Conservation (phyloP, 2,888 invertebrate species). For the Drosophila mayaguana region DNA sequence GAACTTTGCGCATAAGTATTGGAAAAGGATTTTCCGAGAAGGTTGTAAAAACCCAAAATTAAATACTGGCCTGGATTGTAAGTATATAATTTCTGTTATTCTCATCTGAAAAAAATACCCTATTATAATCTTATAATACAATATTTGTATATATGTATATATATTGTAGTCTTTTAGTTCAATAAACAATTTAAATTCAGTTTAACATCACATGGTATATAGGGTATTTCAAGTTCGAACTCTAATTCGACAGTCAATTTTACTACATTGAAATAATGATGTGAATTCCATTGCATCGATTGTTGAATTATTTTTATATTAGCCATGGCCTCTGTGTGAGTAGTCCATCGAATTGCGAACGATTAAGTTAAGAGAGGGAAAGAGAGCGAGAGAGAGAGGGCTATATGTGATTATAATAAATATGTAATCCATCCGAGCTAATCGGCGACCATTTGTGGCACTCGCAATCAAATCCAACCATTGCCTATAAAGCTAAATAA, state of each 20-base stretch:
- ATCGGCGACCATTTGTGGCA: conserved; percentile 14
- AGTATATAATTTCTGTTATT: no score
- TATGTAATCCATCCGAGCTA: conserved; percentile 20
- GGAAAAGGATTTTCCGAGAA: no score
- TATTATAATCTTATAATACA: no score
- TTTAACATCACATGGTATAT: neutral
- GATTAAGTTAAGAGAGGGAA: neutral
- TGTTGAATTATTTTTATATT: neutral
- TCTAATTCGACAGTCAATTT: neutral
- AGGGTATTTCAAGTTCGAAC: neutral
- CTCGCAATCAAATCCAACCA: neutral
- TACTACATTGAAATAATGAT: conserved; percentile 2
- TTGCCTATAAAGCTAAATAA: neutral
- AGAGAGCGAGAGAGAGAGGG: neutral
- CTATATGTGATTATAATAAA: conserved; percentile 56
- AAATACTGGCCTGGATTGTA: no score
- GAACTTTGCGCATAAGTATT: no score
- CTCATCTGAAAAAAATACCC: no score
- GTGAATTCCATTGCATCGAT: neutral
- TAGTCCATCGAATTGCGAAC: neutral
- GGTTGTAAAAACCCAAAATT: no score
- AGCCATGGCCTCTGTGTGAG: no score
- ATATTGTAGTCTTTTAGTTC: no score
- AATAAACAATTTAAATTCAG: neutral
- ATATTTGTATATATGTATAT: no score